Conservation (phyloP, 2,888 invertebrate species). For the Willowsia nigromaculata region DNA sequence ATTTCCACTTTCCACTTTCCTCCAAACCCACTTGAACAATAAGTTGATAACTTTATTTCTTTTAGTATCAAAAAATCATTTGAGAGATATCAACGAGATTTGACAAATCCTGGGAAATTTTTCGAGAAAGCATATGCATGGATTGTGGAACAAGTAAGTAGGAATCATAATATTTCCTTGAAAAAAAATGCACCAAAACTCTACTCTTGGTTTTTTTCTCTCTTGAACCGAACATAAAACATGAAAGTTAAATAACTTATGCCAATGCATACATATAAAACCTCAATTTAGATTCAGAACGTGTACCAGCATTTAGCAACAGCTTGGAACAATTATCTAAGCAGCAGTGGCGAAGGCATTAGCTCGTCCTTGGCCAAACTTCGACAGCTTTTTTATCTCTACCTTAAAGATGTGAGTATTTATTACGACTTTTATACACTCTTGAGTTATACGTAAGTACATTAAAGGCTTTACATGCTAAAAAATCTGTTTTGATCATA, state of each 20-base stretch:
- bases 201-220: too few species aligned
- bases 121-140: constrained; percentile 75
- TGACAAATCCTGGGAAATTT: constrained; percentile 73
- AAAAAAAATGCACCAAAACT: neutral
- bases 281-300: constrained; percentile 66
- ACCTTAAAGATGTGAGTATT: constrained; percentile 60
- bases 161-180: neutral
- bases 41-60: neutral
- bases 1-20: too few species aligned
- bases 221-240: neutral
- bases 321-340: constrained; percentile 73
- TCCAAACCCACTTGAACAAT: too few species aligned
- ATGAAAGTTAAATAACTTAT: neutral
- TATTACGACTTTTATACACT: neutral
- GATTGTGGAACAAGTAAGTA: constrained; percentile 74
- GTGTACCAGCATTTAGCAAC: constrained; percentile 70
- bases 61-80: constrained; percentile 47
- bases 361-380: constrained; percentile 46
- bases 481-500: too few species aligned
- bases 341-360: constrained; percentile 52
- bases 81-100: constrained; percentile 66
- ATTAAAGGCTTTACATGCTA: too few species aligned
- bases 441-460: neutral
- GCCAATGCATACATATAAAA: too few species aligned
- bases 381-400: constrained; percentile 37